A percentile compares a stretch with the other conserved stretches of the same genome.
These are phyloP conservation scores for Oreochromis aureus DNA, from an alignment of 2,113 vertebrate genomes.

Conservation along the genomic window DNA sequence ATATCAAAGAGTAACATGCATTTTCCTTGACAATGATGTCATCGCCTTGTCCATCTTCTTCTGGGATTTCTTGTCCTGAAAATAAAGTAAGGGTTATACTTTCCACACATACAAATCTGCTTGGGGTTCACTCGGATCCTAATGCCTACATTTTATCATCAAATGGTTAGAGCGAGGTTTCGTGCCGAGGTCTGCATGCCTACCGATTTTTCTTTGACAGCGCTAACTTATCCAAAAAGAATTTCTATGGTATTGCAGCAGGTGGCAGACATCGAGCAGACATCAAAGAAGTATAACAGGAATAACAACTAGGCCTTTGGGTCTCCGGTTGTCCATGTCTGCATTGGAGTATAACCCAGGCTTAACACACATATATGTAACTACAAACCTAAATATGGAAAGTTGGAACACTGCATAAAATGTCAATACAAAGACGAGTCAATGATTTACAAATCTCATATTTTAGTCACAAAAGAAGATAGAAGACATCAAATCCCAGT, in stretches of 20 bases:
- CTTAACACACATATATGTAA: no score
- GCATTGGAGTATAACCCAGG: background rate
- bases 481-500: no score
- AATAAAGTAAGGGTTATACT: background rate
- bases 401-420: background rate
- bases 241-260: background rate
- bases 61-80: background rate
- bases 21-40: background rate
- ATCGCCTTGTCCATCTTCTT: background rate
- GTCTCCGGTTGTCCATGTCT: background rate
- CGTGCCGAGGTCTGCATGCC: background rate
- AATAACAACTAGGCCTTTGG: background rate
- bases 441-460: no score
- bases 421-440: no score
- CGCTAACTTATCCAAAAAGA: background rate
- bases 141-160: no score
- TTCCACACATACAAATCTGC: background rate
- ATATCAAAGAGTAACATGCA: no score
- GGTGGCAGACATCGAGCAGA: background rate
- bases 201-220: background rate
- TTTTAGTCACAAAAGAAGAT: no score
- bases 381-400: no score
- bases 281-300: background rate
- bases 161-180: background rate
- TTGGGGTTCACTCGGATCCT: background rate